phyloP scores from a whole-genome alignment of 2,797 vertebrate genomes.

The Podargus strigoides region DNA sequence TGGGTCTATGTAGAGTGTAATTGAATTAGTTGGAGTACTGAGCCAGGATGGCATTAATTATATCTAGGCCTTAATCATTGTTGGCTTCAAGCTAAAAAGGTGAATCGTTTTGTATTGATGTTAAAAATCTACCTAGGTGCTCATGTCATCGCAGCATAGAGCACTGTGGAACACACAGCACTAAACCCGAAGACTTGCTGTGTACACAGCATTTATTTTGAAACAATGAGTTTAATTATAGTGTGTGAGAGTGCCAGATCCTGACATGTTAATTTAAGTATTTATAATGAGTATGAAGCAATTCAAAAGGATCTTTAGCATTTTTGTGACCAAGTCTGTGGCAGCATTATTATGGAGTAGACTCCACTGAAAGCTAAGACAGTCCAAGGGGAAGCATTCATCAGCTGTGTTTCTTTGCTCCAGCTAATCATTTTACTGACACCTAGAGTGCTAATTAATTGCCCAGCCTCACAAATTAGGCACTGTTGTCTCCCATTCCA shows the following conservation, averaged over 20 bases:
- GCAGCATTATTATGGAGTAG: neutral
- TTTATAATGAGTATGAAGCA: neutral
- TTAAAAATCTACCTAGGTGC: neutral
- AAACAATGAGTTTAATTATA: neutral
- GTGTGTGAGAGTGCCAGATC: neutral
- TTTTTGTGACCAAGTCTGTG: neutral
- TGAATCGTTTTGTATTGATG: neutral
- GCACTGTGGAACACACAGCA: neutral
- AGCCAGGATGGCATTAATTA: neutral
- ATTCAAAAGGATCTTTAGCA: neutral
- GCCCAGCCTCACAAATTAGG: neutral
- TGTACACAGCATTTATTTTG: neutral
- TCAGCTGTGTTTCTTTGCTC: neutral
- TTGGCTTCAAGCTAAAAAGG: neutral
- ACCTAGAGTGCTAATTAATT: neutral
- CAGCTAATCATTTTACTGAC: neutral
- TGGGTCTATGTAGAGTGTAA: neutral
- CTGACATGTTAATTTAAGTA: neutral
- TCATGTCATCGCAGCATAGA: accelerated
- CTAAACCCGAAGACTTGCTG: neutral
- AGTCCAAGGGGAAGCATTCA: neutral
- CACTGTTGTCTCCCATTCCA: neutral
- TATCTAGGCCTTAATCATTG: neutral
- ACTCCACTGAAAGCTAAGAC: neutral
- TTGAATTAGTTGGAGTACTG: neutral